Evolutionary conservation across 2,797 vertebrate species (phyloP), one percentile per base, ranked within the genome.

Genomic region (Decapterus maruadsi): DNA sequence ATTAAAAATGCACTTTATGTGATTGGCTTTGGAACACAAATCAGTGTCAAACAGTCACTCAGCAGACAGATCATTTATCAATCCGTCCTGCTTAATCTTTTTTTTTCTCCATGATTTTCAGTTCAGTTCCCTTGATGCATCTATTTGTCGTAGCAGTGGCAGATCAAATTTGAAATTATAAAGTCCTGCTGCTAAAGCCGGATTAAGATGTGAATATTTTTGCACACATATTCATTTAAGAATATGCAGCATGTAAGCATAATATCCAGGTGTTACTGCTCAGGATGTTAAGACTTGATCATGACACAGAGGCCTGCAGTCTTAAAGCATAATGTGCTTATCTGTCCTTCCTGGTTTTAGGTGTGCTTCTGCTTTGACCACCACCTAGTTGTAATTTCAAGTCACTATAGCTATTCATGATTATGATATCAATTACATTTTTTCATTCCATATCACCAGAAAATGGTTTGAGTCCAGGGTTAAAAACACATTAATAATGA

Each of bases 1-100:
- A 59, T 86, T 80, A 83, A 80, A 82, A 83, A 78, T 77, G 65
- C 72, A 74, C 76, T 75, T 88, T 73, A 80, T 83, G 77, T 78
- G 78, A 80, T 78, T 80, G 69, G 46, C 56, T 82, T 56, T 48
- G 66, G 61, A 84, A 85, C 72, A 81, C 74, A 83, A 87, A 81
- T 84, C 77, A 80, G 62, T 68, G 72, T 84, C 75, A 74, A 50
- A 66, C 31, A 79, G 58, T 54, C 63, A 59, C 38, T 20, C 34
- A 51, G 7, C 43, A 67, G 29, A 50, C 36, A 63, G 61, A n/a
- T 55, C 12, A 56, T 87, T 83, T 38, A 73, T 89, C 75, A 66
- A 77, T 82, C 79, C 72, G 63, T 66, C 61, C 82, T 75, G 70
- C 81, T 79, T 13, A 0, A 61, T 70, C 57, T 31, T 74, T 9